Evolutionary conservation across 2,113 vertebrate species (phyloP).

Genomic region (Toxostoma redivivum): DNA sequence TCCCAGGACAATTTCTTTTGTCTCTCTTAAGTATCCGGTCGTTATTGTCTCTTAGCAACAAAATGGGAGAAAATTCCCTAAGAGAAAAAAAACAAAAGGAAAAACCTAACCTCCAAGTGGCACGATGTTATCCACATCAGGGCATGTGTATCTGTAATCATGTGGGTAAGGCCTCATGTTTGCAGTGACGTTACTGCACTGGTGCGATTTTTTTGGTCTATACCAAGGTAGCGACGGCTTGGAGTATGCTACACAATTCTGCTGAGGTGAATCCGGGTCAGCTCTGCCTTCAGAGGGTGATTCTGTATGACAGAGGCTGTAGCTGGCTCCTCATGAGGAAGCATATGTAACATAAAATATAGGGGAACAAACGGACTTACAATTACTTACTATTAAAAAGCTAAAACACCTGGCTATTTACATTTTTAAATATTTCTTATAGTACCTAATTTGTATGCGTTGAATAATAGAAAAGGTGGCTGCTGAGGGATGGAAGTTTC

Average conservation of each 20-base stretch:
- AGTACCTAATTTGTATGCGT: neutral
- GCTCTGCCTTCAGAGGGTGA: neutral
- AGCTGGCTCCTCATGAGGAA: neutral
- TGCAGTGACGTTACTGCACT: neutral
- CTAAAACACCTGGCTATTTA: neutral
- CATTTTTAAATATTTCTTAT: neutral
- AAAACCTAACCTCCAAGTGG: neutral
- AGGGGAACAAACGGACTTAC: neutral
- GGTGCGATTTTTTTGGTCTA: neutral
- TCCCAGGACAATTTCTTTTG: neutral
- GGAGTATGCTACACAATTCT: neutral
- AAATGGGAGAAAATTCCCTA: neutral
- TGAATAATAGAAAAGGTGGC: neutral
- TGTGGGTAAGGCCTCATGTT: neutral
- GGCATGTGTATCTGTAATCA: neutral
- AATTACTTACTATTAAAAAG: neutral
- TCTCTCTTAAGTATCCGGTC: neutral
- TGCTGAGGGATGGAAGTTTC: neutral
- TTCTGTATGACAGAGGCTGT: neutral
- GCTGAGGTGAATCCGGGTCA: rapidly evolving
- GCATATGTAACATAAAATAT: neutral
- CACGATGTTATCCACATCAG: too few species aligned
- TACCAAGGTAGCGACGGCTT: rapidly evolving
- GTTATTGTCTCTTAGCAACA: neutral
- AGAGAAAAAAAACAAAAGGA: neutral